A percentile compares a stretch with the other conserved stretches of the same genome.
Conservation (phyloP, 2,797 vertebrate species). For the Myripristis murdjan region DNA sequence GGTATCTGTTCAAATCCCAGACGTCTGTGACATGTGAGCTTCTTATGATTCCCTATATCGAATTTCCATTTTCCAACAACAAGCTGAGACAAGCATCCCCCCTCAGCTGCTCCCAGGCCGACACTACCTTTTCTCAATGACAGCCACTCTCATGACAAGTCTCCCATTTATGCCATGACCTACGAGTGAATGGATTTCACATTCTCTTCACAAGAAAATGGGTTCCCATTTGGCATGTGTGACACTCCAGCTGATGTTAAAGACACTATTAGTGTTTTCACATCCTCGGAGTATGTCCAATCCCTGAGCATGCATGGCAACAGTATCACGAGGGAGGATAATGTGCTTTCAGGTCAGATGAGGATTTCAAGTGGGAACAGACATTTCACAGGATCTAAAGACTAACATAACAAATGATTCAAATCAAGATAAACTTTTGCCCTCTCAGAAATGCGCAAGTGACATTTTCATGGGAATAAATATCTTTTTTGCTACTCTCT, state of each 20-base stretch:
- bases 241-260: constrained; percentile 5
- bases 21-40: constrained; percentile 21
- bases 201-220: constrained; percentile 3
- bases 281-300: constrained; percentile 3
- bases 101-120: no score
- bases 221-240: constrained; percentile 18
- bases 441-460: no score
- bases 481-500: no score
- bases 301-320: constrained; percentile 8
- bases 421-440: not conserved
- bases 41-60: constrained; percentile 27
- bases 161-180: not conserved
- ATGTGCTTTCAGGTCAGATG: constrained; percentile 13
- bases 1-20: no score
- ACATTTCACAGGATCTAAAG: not conserved
- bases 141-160: not conserved
- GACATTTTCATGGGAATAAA: no score
- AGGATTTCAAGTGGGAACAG: constrained; percentile 2
- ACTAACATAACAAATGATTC: not conserved
- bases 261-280: constrained; percentile 14
- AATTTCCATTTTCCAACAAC: constrained; percentile 27
- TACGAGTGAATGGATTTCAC: constrained; percentile 35
- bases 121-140: constrained; percentile 1
- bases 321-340: not conserved
- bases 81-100: not conserved